Conservation (phyloP, 2,888 invertebrate genomes). For the Rhabditoides inermis region DNA sequence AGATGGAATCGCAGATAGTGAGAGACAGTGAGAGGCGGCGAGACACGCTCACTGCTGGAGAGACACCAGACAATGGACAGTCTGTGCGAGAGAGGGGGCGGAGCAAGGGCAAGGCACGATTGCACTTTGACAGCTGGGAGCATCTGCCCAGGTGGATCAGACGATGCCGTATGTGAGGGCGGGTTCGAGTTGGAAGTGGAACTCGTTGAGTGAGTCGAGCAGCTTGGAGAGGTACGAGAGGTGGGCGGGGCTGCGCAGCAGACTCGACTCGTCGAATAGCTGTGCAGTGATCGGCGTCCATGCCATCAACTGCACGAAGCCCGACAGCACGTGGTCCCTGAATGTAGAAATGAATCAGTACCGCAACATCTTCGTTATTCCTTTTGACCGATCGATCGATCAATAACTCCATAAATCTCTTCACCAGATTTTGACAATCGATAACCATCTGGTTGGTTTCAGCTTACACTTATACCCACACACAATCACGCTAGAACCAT, state of each 20-base stretch:
- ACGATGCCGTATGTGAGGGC: conserved; percentile 48
- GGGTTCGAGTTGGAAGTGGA: conserved; percentile 46
- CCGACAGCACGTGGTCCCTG: conserved; percentile 64
- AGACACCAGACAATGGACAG: neutral
- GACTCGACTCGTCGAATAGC: conserved; percentile 93
- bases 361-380: too few relatives aligned
- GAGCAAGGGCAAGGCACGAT: neutral
- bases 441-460: too few relatives aligned
- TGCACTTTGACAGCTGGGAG: neutral
- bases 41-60: neutral
- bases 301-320: conserved; percentile 83
- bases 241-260: conserved; percentile 63
- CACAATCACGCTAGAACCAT: neutral
- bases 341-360: neutral
- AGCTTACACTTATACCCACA: too few relatives aligned
- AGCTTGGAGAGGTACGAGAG: conserved; percentile 42
- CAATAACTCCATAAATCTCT: too few relatives aligned
- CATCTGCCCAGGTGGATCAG: too few relatives aligned
- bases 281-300: conserved; percentile 76
- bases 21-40: neutral
- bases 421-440: too few relatives aligned
- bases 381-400: too few relatives aligned
- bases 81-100: neutral
- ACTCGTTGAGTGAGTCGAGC: conserved; percentile 47
- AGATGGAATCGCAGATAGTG: neutral